Conservation (phyloP, 2,888 invertebrate species). For the Pristionchus maxplancki region DNA sequence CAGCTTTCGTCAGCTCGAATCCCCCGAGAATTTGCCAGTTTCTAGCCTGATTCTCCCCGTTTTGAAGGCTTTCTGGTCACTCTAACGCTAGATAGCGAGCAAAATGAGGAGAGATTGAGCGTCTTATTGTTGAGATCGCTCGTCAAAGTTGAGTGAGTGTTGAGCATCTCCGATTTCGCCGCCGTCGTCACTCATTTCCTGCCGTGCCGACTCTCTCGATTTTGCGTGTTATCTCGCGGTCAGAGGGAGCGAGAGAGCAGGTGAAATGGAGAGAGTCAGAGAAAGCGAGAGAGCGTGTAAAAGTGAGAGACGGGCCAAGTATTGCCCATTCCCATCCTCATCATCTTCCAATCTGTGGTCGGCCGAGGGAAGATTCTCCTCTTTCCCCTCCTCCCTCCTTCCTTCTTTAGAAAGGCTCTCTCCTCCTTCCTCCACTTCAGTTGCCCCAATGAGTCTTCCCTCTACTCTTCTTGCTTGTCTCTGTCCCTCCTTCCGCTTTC, state of each 20-base stretch:
- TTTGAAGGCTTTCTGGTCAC: not conserved
- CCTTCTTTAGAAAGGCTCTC: conserved; percentile 36
- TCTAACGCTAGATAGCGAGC: not conserved
- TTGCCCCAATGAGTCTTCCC: conserved; percentile 26
- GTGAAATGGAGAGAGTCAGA: not conserved
- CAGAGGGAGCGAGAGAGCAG: not conserved
- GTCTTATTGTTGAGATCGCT: not conserved
- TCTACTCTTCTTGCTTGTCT: conserved; percentile 15
- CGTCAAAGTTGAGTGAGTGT: conserved; percentile 13
- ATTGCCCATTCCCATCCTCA: not conserved
- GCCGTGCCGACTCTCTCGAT: not conserved
- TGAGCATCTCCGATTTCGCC: not conserved
- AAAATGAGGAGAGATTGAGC: not conserved
- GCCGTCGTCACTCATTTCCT: conserved; percentile 13
- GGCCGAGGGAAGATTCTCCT: not conserved
- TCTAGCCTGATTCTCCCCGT: not conserved
- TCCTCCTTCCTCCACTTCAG: not conserved
- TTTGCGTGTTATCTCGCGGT: not conserved
- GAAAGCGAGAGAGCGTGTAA: not conserved
- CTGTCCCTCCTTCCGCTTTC: not conserved
- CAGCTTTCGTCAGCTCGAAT: not conserved
- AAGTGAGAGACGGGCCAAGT: not conserved
- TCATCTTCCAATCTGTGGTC: conserved; percentile 21
- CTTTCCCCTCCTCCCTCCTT: not conserved
- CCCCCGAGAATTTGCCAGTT: not conserved